Base-by-base conservation (phyloP, 2,797 vertebrate genomes). In the Balearica regulorum region DNA sequence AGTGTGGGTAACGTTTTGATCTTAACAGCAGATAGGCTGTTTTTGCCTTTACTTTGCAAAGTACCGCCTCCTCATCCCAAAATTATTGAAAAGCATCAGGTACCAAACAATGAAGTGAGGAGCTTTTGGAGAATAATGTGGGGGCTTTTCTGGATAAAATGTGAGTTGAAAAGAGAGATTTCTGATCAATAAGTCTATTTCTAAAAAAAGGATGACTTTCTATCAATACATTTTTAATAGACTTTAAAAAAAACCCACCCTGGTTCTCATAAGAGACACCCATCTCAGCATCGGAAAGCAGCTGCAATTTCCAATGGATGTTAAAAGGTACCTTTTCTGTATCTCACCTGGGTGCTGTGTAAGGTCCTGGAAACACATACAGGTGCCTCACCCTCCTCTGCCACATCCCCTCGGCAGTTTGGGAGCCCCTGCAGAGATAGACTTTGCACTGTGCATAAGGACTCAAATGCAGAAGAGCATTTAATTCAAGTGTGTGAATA, bases 401-500 rank as follows among this genome's bases (percentile, higher is more conserved):
- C 71, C 55, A 37, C 17, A 7, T 49, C 44, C 17, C 33, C 57
- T 57, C 31, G 35, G 64, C 62, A 51, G 57, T 87, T 85, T 58
- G 31, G 61, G 75, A 93, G 16, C 25, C 25, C 51, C 81, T 87
- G 81, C 46, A 55, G 81, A 75, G 90, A 61, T 1, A 75, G 87
- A 11, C 49, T 61, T 7, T 73, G 37, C 39, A 7, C 43, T 1
- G 9, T 46, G 18, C 33, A 7, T 57, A 58, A 80, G 35, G 77
- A 62, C 81, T 92, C 68, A 93, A 69, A 87, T 88, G 35, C 44
- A 71, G 72, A 87, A 86, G 46, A 91, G 46, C 57, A 7, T 90
- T 96, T 89, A 92, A 53, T 90, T 94, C 75, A 93, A 94, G 77
- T 66, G 87, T 90, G 66, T 83, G 86, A 92, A 89, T 96, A 96